These are phyloP conservation scores for Ariopsis seemanni DNA, from an alignment of 2,113 vertebrate genomes.

Conservation along the genomic window DNA sequence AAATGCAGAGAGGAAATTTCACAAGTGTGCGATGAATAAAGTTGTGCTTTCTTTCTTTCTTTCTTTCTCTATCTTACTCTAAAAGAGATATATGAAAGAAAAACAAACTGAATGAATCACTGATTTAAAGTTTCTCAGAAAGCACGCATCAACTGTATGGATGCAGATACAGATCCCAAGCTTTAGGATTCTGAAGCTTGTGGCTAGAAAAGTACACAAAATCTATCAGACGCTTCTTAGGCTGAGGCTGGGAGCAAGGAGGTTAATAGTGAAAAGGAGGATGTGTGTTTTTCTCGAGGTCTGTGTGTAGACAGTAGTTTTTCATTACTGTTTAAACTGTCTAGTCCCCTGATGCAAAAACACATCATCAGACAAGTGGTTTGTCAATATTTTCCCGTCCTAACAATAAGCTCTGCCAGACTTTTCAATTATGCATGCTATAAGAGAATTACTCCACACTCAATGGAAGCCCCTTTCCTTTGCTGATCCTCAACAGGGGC, in stretches of 20 bases:
- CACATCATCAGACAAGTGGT: constrained; percentile 20
- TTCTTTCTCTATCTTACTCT: background rate
- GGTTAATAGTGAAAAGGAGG: constrained; percentile 17
- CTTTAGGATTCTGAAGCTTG: background rate
- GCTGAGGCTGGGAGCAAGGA: background rate
- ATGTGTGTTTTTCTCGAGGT: background rate
- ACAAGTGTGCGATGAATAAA: too few relatives aligned
- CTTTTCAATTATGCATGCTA: constrained; percentile 38
- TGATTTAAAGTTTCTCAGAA: background rate
- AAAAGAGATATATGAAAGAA: background rate
- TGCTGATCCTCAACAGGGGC: constrained; percentile 59
- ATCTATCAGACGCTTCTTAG: too few relatives aligned
- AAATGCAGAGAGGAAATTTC: too few relatives aligned
- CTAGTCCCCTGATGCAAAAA: constrained; percentile 3
- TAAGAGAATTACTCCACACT: constrained; percentile 35
- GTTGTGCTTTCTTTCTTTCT: background rate
- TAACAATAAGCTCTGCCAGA: constrained; percentile 28
- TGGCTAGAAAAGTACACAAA: background rate
- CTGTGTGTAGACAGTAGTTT: background rate
- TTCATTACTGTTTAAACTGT: constrained; percentile 23
- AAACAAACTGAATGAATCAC: background rate
- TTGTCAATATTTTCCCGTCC: constrained; percentile 11
- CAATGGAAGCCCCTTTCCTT: constrained; percentile 42
- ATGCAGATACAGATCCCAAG: background rate
- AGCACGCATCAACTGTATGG: background rate